Percentiles rank a stretch among this genome's conserved stretches.
phyloP scores from a whole-genome alignment of 2,888 invertebrate species.

The Trissonchulus sp. region DNA sequence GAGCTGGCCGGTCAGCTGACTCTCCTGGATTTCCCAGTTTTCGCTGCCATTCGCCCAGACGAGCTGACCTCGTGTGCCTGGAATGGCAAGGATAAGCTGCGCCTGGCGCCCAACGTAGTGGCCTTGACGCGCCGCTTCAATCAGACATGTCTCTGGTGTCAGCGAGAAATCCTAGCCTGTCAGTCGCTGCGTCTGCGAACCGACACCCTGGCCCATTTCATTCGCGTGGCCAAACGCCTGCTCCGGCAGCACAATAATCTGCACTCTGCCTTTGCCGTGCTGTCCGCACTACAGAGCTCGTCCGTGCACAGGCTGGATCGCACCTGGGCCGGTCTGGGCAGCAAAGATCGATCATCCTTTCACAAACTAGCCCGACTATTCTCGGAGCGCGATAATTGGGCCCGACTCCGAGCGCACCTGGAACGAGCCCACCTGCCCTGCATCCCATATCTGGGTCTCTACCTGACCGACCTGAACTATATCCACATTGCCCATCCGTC shows the following conservation, averaged over 20 bases:
- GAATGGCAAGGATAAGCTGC: conserved; percentile 83
- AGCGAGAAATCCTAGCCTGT: conserved; percentile 79
- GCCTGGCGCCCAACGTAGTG: conserved; percentile 83
- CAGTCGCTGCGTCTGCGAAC: conserved; percentile 73
- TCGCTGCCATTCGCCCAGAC: conserved; percentile 74
- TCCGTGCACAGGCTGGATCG: conserved; percentile 70
- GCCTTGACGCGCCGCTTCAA: conserved; percentile 88
- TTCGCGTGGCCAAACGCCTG: conserved; percentile 71
- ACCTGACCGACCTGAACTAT: conserved; percentile 85
- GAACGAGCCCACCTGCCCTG: conserved; percentile 75
- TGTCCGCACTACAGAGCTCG: conserved; percentile 85
- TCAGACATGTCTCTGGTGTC: conserved; percentile 86
- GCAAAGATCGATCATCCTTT: conserved; percentile 78
- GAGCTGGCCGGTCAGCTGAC: conserved; percentile 67
- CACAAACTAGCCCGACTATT: conserved; percentile 82
- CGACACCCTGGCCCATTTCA: conserved; percentile 79
- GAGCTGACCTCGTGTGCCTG: conserved; percentile 84
- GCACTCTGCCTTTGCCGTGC: conserved; percentile 84
- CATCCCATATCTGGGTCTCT: conserved; percentile 87
- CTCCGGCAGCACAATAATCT: conserved; percentile 67
- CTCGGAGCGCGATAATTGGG: conserved; percentile 82
- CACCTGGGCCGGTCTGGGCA: conserved; percentile 64
- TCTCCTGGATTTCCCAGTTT: conserved; percentile 74
- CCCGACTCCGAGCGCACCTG: conserved; percentile 75
- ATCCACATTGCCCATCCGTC: conserved; percentile 89